Base-by-base conservation (phyloP, 2,113 vertebrate genomes). In the Heterotis niloticus region DNA sequence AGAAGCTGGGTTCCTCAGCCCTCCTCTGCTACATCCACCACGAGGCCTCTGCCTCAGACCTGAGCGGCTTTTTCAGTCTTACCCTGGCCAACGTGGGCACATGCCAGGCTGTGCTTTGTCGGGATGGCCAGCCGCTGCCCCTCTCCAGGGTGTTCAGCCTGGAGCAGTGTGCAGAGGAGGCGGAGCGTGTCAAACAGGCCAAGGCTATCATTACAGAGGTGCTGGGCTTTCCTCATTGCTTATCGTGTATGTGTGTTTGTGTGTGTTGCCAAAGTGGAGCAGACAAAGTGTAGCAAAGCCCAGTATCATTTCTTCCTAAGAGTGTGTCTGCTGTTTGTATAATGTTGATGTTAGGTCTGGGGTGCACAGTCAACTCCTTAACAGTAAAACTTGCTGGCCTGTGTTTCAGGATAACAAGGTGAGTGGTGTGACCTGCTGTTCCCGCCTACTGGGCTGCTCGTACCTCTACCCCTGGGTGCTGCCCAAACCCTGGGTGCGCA, bases 171-270 rank as follows among this genome's bases (percentile, higher is more conserved):
- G 86, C 84, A 0, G 95, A 96, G 84, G 97, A 99, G 86, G 94
- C 93, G 80, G 93, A 93, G 82, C 93, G 96, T 80, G 91, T 98
- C 76, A 98, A 98, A 88, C 90, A 90, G 51, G 92, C 93, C 88
- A 99, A 98, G 91, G 96, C 96, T 84, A 99, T 99, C 82, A 95
- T 99, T 87, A 99, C 97, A 24, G 96, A 99, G 95, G 97, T 98
- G 88, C 81, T 5, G 5, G 16, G 12, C 18, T 62, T 10, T 17
- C 11, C 20, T 14, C 59, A 62, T 10, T 44, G 34, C 34, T 44
- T 2, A 44, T 7, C 59, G 28, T 67, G 57, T 34, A n/a, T 66
- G 4, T 64, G 10, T 57, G 17, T 78, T 23, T 54, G 23, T 34
- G n/a, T 70, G 0, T 62, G 5, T 75, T 20, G 13, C 59, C 12